Evolutionary conservation across 2,113 vertebrate genomes (phyloP).

Genomic region (Macroglossus sobrinus): DNA sequence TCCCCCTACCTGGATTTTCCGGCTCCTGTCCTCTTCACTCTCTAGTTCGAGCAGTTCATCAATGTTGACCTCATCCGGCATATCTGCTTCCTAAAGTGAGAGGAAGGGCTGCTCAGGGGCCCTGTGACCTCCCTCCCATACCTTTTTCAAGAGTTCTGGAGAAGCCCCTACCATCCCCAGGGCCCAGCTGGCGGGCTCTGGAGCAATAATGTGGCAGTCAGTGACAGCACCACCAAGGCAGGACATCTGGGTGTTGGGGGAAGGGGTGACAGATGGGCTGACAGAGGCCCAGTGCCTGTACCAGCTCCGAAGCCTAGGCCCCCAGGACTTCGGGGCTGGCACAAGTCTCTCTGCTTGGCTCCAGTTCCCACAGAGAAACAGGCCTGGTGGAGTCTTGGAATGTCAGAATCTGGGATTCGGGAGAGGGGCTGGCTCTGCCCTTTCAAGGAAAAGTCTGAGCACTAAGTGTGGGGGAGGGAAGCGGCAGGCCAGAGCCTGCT

Average conservation of each 20-base stretch:
- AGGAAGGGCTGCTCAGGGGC: neutral
- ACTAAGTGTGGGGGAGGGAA: neutral
- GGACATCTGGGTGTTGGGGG: slow-evolving; percentile 58
- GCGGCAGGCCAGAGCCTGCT: neutral
- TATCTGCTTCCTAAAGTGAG: slow-evolving; percentile 81
- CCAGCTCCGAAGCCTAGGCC: neutral
- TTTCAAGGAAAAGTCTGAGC: slow-evolving; percentile 72
- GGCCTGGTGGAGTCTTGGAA: slow-evolving; percentile 56
- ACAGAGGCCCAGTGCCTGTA: neutral
- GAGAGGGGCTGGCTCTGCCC: slow-evolving; percentile 67
- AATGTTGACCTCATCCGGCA: slow-evolving; percentile 92
- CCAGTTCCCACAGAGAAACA: slow-evolving; percentile 16
- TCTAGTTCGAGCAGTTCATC: slow-evolving; percentile 88
- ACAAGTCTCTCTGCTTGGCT: slow-evolving; percentile 49
- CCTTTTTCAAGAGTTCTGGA: neutral
- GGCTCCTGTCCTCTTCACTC: slow-evolving; percentile 82
- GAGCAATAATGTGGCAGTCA: slow-evolving; percentile 57
- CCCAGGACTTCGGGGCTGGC: neutral
- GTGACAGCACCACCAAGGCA: slow-evolving; percentile 52
- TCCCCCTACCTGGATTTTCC: slow-evolving; percentile 83
- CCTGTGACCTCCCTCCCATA: neutral
- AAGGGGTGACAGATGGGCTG: slow-evolving; percentile 23
- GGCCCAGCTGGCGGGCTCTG: slow-evolving; percentile 56
- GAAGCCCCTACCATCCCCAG: neutral
- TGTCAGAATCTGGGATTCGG: slow-evolving; percentile 41